phyloP scores from a whole-genome alignment of 2,797 vertebrate species.

The Catharus ustulatus region DNA sequence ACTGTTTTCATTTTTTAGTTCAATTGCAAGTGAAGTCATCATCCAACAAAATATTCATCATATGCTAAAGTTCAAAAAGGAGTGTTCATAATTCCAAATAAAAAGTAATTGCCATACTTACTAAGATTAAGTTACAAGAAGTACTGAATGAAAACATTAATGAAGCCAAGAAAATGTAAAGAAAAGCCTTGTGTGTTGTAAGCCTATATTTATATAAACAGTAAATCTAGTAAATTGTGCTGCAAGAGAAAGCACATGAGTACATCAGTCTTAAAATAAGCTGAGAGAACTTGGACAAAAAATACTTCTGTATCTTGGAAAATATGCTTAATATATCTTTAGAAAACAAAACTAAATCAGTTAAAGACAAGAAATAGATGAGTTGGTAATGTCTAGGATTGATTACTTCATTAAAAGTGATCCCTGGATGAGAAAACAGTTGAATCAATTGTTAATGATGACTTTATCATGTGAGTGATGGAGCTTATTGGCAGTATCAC shows the following conservation, averaged over 20 bases:
- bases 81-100: not conserved
- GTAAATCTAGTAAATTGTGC: not conserved
- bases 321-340: not conserved
- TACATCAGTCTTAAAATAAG: not conserved
- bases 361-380: not conserved
- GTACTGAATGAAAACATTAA: not conserved
- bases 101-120: constrained; percentile 3
- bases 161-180: not conserved
- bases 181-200: not conserved
- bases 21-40: not conserved
- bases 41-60: not conserved
- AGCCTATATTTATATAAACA: not conserved
- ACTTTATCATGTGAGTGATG: not conserved
- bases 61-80: not conserved
- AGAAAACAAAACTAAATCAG: not conserved
- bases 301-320: not conserved
- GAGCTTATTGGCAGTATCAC: not conserved
- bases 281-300: not conserved
- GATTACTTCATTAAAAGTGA: constrained; percentile 4
- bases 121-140: not conserved
- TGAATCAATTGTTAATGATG: not conserved
- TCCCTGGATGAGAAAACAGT: not conserved
- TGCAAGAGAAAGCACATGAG: not conserved
- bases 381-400: not conserved
- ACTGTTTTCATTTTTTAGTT: not conserved